Evolutionary conservation across 2,797 vertebrate species (phyloP).

Genomic region (Manis crassicaudata): DNA sequence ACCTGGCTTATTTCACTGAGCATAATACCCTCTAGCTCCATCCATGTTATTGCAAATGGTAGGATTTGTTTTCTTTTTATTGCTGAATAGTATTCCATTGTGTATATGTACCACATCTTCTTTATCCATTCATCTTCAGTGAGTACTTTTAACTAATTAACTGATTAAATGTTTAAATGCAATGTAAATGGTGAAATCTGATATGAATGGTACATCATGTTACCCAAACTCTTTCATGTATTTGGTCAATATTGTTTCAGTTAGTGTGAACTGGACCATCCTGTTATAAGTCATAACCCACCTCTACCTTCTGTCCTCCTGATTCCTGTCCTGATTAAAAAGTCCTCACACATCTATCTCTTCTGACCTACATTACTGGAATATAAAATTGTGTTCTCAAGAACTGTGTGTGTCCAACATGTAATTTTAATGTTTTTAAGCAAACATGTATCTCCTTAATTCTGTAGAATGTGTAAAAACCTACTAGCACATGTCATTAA

Average conservation of each 20-base stretch:
- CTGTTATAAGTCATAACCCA: not conserved
- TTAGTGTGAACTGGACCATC: not conserved
- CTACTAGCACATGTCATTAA: not conserved
- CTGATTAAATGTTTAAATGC: not conserved
- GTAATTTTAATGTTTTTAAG: not conserved
- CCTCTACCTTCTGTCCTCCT: not conserved
- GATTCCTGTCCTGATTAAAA: not conserved
- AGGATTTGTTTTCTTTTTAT: too few species aligned
- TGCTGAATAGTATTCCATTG: too few species aligned
- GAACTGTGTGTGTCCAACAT: not conserved
- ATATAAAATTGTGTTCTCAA: not conserved
- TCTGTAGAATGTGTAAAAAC: not conserved
- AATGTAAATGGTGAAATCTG: not conserved
- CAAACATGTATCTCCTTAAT: not conserved
- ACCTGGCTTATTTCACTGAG: too few species aligned
- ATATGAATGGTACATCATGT: not conserved
- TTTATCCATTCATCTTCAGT: not conserved
- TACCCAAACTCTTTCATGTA: not conserved
- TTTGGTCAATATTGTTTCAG: not conserved
- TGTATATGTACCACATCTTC: too few species aligned
- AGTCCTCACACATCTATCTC: not conserved
- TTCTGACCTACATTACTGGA: not conserved
- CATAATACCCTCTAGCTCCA: too few species aligned
- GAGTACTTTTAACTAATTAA: slow-evolving; percentile 2
- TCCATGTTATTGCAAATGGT: too few species aligned